phyloP scores from a whole-genome alignment of 2,113 vertebrate species.

The Phocoena phocoena region DNA sequence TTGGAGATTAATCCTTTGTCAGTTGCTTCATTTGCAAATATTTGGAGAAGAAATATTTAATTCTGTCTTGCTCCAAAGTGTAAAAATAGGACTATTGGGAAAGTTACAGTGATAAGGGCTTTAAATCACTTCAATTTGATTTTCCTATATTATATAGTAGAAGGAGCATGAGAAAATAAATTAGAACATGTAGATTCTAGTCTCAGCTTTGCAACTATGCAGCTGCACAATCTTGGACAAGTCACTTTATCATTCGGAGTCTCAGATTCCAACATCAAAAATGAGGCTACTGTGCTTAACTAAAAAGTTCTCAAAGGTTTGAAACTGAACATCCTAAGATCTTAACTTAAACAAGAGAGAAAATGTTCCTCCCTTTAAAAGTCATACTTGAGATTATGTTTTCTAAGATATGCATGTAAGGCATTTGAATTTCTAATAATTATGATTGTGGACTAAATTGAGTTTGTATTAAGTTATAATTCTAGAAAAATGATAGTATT shows the following conservation, averaged over 20 bases:
- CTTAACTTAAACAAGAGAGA: neutral
- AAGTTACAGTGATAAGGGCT: neutral
- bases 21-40: too few relatives aligned
- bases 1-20: too few relatives aligned
- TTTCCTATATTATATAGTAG: neutral
- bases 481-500: slow-evolving; percentile 53
- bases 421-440: neutral
- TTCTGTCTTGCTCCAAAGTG: neutral
- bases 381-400: neutral
- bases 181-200: neutral
- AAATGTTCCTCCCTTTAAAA: neutral
- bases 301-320: neutral
- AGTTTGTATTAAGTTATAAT: slow-evolving; percentile 48
- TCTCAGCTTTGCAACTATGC: neutral
- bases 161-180: neutral
- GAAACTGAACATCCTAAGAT: neutral
- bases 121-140: neutral
- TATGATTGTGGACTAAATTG: neutral
- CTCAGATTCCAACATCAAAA: neutral
- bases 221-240: neutral
- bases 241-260: neutral
- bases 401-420: neutral
- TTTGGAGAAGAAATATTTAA: neutral
- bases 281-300: neutral
- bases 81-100: neutral